phyloP scores from a whole-genome alignment of 2,888 invertebrate species.

The Hirudinaria manillensis region DNA sequence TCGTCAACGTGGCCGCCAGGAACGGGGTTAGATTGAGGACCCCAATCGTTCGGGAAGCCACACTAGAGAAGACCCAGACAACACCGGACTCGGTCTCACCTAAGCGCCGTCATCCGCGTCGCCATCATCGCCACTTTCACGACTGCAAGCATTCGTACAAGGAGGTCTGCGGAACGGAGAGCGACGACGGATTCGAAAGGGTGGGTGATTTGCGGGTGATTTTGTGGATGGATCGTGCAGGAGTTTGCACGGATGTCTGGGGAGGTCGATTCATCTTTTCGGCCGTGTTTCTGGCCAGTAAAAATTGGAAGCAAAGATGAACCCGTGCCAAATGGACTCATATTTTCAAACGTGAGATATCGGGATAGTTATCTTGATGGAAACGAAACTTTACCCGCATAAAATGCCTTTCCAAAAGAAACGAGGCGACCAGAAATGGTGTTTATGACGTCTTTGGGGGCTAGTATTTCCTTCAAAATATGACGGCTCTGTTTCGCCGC shows the following conservation, averaged over 20 bases:
- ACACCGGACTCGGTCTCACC: constrained; percentile 8
- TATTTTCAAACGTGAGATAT: no score
- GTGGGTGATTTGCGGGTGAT: constrained; percentile 1
- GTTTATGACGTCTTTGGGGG: no score
- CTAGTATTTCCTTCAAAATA: no score
- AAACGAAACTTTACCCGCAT: no score
- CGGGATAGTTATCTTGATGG: no score
- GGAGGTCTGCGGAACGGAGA: constrained; percentile 19
- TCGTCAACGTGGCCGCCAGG: constrained; percentile 42
- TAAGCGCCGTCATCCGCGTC: neutral
- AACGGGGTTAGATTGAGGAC: constrained; percentile 35
- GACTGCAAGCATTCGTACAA: constrained; percentile 16
- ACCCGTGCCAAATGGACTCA: no score
- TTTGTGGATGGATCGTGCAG: no score
- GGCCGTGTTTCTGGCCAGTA: no score
- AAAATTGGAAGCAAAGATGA: no score
- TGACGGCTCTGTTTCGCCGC: no score
- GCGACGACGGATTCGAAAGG: constrained; percentile 23
- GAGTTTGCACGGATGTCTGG: no score
- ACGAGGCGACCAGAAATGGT: neutral
- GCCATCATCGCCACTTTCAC: constrained; percentile 6
- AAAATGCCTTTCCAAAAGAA: neutral
- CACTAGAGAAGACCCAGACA: constrained; percentile 14
- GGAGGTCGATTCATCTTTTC: no score
- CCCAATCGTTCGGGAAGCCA: constrained; percentile 30